Conservation (phyloP, 2,797 vertebrate species). For the Muscicapa striata region DNA sequence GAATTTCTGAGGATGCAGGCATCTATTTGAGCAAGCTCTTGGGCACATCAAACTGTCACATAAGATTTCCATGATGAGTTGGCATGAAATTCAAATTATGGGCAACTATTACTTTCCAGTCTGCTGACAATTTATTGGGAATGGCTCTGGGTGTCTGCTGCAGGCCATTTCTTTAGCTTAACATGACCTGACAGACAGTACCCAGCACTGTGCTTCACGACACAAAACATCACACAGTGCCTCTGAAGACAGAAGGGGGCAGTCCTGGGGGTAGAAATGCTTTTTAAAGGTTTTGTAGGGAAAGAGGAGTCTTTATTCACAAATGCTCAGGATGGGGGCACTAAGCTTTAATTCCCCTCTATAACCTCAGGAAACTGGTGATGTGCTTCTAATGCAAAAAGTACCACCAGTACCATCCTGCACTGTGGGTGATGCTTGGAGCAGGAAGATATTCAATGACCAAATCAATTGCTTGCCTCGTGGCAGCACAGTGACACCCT, state of each 20-base stretch:
- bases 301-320: not conserved
- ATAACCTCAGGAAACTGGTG: not conserved
- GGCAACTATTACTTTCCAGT: conserved; percentile 59
- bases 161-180: conserved; percentile 35
- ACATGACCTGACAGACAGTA: conserved; percentile 49
- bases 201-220: fast-evolving
- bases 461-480: not conserved
- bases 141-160: not conserved
- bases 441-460: not conserved
- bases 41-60: conserved; percentile 9
- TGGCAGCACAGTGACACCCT: not conserved
- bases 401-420: not conserved
- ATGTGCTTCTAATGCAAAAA: not conserved
- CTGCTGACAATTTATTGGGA: conserved; percentile 44
- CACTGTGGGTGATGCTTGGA: not conserved
- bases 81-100: conserved; percentile 62
- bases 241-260: not conserved
- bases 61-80: not conserved
- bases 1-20: not conserved
- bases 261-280: not conserved
- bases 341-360: not conserved
- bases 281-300: not conserved
- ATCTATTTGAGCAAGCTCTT: conserved; percentile 33
- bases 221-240: not conserved
- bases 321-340: not conserved